Conservation (phyloP, 2,797 vertebrate genomes). For the Aldrovandia affinis region DNA sequence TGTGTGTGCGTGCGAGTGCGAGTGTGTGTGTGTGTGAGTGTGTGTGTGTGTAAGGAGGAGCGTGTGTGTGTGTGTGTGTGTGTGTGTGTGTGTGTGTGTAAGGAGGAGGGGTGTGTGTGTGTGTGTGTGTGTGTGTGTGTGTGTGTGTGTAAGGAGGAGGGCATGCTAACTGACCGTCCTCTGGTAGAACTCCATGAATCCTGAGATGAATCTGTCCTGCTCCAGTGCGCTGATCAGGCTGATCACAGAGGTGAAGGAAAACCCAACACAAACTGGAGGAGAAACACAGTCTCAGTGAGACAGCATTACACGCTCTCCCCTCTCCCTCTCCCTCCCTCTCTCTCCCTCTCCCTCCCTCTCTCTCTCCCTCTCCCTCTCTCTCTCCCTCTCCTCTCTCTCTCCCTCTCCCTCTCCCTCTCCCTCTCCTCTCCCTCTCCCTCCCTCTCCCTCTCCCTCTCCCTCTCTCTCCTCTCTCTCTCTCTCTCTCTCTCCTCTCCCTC, state of each 20-base stretch:
- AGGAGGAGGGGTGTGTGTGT: too few relatives aligned
- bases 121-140: too few relatives aligned
- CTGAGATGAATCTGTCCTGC: slow-evolving; percentile 82
- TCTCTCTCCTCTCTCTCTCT: too few relatives aligned
- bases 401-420: too few relatives aligned
- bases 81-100: too few relatives aligned
- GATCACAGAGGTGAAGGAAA: slow-evolving; percentile 80
- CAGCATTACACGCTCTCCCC: not conserved
- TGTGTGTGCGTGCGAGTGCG: not conserved
- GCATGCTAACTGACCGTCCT: slow-evolving; percentile 80
- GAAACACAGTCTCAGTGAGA: slow-evolving; percentile 30
- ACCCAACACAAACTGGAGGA: slow-evolving; percentile 77
- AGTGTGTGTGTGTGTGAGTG: not conserved
- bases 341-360: not conserved
- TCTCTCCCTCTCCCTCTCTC: not conserved
- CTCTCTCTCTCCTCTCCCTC: not conserved
- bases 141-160: slow-evolving; percentile 68
- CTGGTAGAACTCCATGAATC: slow-evolving; percentile 83
- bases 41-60: not conserved
- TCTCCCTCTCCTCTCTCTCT: too few relatives aligned
- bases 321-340: too few relatives aligned
- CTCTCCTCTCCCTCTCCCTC: too few relatives aligned
- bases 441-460: too few relatives aligned
- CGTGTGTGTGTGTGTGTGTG: not conserved
- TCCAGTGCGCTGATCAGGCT: slow-evolving; percentile 84